Evolutionary conservation across 2,797 vertebrate species (phyloP).

Genomic region (Poeciliopsis infans): DNA sequence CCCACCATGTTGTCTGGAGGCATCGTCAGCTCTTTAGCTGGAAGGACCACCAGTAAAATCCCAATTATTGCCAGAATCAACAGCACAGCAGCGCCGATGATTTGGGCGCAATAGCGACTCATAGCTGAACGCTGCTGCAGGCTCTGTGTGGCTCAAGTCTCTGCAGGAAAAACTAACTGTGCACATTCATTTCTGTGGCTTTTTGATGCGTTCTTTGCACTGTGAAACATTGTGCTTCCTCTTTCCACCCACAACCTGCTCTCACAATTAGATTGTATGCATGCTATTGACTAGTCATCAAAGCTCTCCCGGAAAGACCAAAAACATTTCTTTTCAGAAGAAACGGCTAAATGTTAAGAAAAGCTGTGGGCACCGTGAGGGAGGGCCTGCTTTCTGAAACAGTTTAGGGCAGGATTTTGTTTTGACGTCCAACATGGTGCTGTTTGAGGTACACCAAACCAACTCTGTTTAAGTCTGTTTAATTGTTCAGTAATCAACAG

Average conservation of each 20-base stretch:
- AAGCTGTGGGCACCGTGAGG: background rate
- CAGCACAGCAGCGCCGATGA: constrained; percentile 60
- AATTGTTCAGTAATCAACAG: too few relatives aligned
- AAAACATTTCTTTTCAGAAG: background rate
- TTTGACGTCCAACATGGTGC: background rate
- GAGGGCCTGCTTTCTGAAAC: background rate
- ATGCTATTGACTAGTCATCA: background rate
- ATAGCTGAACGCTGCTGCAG: constrained; percentile 20
- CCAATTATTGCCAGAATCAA: constrained; percentile 76
- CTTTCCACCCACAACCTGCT: background rate
- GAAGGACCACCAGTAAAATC: constrained; percentile 82
- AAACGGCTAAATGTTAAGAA: background rate
- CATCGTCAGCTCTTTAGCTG: constrained; percentile 67
- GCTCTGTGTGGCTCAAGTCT: background rate
- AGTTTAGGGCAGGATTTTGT: background rate
- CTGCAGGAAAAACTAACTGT: background rate
- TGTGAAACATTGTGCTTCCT: background rate
- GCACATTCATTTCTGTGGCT: background rate
- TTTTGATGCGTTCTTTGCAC: background rate
- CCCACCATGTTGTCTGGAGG: constrained; percentile 85
- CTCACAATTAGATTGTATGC: background rate
- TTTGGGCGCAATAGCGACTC: constrained; percentile 19
- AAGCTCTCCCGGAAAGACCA: background rate
- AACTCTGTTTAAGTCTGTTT: too few relatives aligned
- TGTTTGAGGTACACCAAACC: background rate